phyloP scores from a whole-genome alignment of 2,888 invertebrate species.

The Allolobophora icterica region DNA sequence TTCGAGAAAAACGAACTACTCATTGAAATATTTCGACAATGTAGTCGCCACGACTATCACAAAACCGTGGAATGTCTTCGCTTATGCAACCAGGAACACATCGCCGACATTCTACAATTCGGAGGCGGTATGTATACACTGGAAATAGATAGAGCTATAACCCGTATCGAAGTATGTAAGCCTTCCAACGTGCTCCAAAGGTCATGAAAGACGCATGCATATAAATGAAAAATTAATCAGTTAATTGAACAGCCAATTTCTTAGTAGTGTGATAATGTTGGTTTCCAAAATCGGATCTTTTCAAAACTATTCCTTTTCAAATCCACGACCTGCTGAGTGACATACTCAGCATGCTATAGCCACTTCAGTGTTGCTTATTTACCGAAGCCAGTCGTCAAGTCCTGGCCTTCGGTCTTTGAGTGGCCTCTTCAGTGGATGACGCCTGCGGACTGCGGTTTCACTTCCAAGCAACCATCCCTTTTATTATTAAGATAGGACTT shows the following conservation, averaged over 20 bases:
- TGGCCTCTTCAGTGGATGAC: neutral
- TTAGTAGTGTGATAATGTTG: neutral
- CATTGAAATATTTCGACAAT: neutral
- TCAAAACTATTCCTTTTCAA: neutral
- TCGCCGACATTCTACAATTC: neutral
- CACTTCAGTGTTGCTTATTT: neutral
- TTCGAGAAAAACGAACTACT: neutral
- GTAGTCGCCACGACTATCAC: neutral
- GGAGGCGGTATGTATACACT: neutral
- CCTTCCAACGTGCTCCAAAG: neutral
- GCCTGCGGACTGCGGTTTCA: neutral
- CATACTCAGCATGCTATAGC: neutral
- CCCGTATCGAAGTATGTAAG: too few relatives aligned
- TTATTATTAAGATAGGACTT: neutral
- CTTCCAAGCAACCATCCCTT: neutral
- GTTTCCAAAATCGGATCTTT: neutral
- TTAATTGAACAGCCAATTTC: neutral
- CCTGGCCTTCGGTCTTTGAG: neutral
- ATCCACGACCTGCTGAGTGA: neutral
- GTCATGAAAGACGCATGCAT: neutral
- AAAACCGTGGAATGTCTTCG: neutral
- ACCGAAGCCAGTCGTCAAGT: neutral
- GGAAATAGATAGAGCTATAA: neutral
- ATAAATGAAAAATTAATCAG: too few relatives aligned
- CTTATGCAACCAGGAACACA: neutral